Base-by-base conservation (phyloP, 2,113 vertebrate genomes). In the Anarrhichthys ocellatus region DNA sequence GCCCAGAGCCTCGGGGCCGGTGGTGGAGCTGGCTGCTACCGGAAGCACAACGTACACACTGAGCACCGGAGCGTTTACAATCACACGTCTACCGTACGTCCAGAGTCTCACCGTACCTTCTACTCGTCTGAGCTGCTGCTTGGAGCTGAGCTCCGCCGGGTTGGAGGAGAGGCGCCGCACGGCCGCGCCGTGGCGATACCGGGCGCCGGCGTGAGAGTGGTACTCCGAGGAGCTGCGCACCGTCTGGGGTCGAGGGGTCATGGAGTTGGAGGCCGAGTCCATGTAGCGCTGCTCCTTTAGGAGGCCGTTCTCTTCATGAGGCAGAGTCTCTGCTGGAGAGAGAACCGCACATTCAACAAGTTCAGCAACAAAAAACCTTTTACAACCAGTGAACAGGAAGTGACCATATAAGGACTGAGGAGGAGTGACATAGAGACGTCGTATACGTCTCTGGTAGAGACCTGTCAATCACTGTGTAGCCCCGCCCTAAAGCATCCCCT, bases 21-120 rank as follows among this genome's bases (percentile, higher is more conserved):
- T 97, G 88, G 96, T 97, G 79, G 96, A 98, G 94, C 96, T 97
- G 90, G 96, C 96, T 93, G 96, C 96, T 97, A 83, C 89, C 85
- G 34, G 2, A 48, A 36, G 3, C 34, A 18, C 4, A 36, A 59
- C 18, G 50, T 2, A 76, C 18, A 67, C 10, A 52, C 0, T 20
- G 9, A 46, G 34, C 34, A 52, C 14, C 27, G 13, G 27, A 13
- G 67, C 8, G 22, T 48, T 48, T 5, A 50, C 2, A 15, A 9
- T 9, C 15, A 22, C 14, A 17, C 3, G 0, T 17, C 32, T 32
- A 1, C 13, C 9, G 10, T 1, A 24, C 17, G 11, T 40, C 42
- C 36, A 2, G 59, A 24, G 14, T 64, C 10, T 34, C 24, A 4
- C 18, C 15, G 74, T 95, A 99, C 97, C 97, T 97, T 99, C 97